These are phyloP conservation scores for Brachypterus glaber DNA, from an alignment of 2,888 invertebrate genomes.

Conservation along the genomic window DNA sequence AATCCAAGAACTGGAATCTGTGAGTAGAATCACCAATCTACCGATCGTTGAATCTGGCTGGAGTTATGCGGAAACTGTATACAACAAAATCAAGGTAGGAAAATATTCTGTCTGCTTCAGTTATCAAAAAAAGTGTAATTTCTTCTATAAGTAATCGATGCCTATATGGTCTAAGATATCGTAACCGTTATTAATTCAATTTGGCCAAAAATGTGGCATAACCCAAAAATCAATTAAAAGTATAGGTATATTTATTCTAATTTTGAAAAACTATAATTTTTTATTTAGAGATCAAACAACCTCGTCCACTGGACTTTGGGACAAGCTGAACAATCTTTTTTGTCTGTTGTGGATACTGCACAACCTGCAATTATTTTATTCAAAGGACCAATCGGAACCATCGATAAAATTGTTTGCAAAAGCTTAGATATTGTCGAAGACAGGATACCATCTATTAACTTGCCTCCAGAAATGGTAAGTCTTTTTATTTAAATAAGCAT, in stretches of 20 bases:
- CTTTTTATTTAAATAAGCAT: constrained; percentile 3
- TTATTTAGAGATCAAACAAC: constrained; percentile 55
- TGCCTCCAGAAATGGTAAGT: constrained; percentile 77
- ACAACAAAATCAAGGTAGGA: constrained; percentile 69
- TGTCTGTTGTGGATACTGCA: constrained; percentile 62
- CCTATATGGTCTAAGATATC: too few species aligned
- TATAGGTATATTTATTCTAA: not conserved
- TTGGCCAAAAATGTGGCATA: too few species aligned
- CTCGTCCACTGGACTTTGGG: constrained; percentile 67
- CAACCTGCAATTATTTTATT: constrained; percentile 63
- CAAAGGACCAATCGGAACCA: constrained; percentile 59
- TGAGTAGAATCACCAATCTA: constrained; percentile 64
- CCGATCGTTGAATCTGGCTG: constrained; percentile 77
- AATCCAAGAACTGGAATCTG: constrained; percentile 52
- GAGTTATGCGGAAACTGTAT: constrained; percentile 63
- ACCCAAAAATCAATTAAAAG: too few species aligned
- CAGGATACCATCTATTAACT: constrained; percentile 68
- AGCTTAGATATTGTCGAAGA: constrained; percentile 80
- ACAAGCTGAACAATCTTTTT: constrained; percentile 65
- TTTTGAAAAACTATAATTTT: constrained; percentile 1
- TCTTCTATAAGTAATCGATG: too few species aligned
- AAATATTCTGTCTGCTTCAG: too few species aligned
- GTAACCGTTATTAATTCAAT: too few species aligned
- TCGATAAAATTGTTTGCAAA: constrained; percentile 70
- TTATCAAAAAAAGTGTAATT: too few species aligned